Base-by-base conservation (phyloP, 2,113 vertebrate species). In the Chelonoidis abingdonii region DNA sequence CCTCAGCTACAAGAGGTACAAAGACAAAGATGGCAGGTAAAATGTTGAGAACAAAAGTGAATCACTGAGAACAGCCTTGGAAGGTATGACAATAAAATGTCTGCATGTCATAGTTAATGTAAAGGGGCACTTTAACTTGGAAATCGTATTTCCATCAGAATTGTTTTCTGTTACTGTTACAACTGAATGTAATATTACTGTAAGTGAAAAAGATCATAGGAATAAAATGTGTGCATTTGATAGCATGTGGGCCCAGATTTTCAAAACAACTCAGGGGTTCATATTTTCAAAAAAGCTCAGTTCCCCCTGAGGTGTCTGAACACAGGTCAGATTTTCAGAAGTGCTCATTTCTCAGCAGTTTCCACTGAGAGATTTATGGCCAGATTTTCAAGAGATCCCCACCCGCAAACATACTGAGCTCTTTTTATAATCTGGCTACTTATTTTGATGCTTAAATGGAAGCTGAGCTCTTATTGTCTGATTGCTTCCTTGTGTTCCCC, bases 1-100 rank as follows among this genome's bases (percentile, higher is more conserved):
- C 14, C 2, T 38, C 94, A 94, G 92, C 87, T 14, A 0, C 53
- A 89, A 84, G 75, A 95, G 89, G 10, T 83, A 92, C 96, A 95
- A 1, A 41, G 75, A 83, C 90, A 85, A 25, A 0, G 83, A 91
- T 85, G 12, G 62, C 0, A 44, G 95, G 89, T 93, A 29, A 84
- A 94, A 65, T 29, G 1, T 8, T 2, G 57, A 81, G 47, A 50
- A 38, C 25, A 84, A 75, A 91, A 81, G 81, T 86, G 14, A 8
- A 83, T 19, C 79, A 54, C 56, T 81, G 80, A 47, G 27, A 95
- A 80, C 22, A 80, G 80, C 22, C 78, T 92, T 87, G 57, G 41
- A 41, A 44, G 0, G 16, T 2, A 49, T 54, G n/a, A 88, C 90
- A 93, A 7, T 49, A 47, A 89, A 79, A 80, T 89, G 69, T 86